Base-by-base conservation (phyloP, 2,888 invertebrate species). In the Phasia obesa region DNA sequence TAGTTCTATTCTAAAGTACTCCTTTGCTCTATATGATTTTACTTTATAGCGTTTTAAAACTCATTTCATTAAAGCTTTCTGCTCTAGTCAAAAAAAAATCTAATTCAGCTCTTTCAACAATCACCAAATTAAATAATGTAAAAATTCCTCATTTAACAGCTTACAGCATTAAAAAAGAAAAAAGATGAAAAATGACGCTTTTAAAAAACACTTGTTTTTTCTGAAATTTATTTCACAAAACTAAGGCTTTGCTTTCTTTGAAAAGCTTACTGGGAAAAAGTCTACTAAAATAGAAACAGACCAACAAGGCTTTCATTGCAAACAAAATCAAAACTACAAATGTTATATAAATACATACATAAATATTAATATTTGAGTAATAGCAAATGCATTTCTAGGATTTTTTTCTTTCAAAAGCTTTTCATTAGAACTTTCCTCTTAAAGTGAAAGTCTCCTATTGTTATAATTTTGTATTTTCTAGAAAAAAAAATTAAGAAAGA, bases 61-160 rank as follows among this genome's bases (percentile, higher is more conserved):
- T 70, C 79, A 75, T 65, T 73, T 75, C 78, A 78, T 71, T 78
- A 65, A 67, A 67, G 79, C 83, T 79, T 76, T 25, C 79, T 35
- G 75, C 78, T 78, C 69, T 69, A 69, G 51, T 76, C 21, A 76
- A 67, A 65, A 42, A 67, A 73, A 79, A 81, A 87, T 85, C 89
- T 89, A 89, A 89, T 89, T 89, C 87, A 89, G 89, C 89, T 89
- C 88, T 89, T 89, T 89, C 89, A 89, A 89, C 89, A 89, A 89
- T 88, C 86, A 88, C 89, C 89, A 89, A 87, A 87, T 71, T 85
- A 69, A 81, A 86, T 86, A 88, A 88, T 88, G 87, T 88, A 87
- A 51, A 82, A 86, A 88, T 86, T 89, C 89, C 89, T 89, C 89
- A 89, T 87, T 80, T 80, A 83, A 57, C 76, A 84, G 80, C 84